Evolutionary conservation across 1,140 invertebrate genomes (phyloP).

Genomic region (Drosophila nigrodunni): DNA sequence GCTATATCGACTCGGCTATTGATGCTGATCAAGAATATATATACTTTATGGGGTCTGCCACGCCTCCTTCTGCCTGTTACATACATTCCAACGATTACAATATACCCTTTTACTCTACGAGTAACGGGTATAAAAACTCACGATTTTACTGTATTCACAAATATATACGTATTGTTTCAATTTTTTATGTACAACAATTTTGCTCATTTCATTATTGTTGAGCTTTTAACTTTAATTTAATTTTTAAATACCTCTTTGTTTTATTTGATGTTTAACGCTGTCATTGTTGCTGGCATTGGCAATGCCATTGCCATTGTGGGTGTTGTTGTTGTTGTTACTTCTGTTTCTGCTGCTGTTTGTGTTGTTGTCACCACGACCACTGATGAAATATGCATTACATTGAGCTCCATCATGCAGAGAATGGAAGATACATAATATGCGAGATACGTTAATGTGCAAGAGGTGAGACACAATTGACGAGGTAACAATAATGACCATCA

Average conservation of each 20-base stretch:
- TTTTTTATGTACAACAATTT: slow-evolving; percentile 56
- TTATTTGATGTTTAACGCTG: slow-evolving; percentile 66
- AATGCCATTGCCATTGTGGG: slow-evolving; percentile 24
- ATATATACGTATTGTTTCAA: slow-evolving; percentile 34
- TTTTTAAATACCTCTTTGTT: slow-evolving; percentile 78
- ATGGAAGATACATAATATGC: neutral
- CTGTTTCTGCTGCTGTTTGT: slow-evolving; percentile 5
- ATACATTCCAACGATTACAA: too few relatives aligned
- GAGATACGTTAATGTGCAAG: neutral
- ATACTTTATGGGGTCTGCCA: too few relatives aligned
- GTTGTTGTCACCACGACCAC: slow-evolving; percentile 43
- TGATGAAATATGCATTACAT: slow-evolving; percentile 76
- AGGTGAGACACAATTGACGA: neutral
- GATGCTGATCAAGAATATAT: too few relatives aligned
- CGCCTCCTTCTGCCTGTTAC: too few relatives aligned
- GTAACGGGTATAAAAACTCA: too few relatives aligned
- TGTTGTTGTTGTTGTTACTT: slow-evolving; percentile 39
- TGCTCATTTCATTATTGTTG: slow-evolving; percentile 72
- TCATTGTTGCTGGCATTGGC: slow-evolving; percentile 43
- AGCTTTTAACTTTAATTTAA: slow-evolving; percentile 82
- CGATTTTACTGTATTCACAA: neutral
- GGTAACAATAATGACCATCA: slow-evolving; percentile 63
- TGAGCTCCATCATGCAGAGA: slow-evolving; percentile 19
- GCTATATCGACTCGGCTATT: too few relatives aligned
- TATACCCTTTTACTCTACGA: too few relatives aligned